phyloP scores from a whole-genome alignment of 2,113 vertebrate genomes.

The Entomyzon cyanotis region DNA sequence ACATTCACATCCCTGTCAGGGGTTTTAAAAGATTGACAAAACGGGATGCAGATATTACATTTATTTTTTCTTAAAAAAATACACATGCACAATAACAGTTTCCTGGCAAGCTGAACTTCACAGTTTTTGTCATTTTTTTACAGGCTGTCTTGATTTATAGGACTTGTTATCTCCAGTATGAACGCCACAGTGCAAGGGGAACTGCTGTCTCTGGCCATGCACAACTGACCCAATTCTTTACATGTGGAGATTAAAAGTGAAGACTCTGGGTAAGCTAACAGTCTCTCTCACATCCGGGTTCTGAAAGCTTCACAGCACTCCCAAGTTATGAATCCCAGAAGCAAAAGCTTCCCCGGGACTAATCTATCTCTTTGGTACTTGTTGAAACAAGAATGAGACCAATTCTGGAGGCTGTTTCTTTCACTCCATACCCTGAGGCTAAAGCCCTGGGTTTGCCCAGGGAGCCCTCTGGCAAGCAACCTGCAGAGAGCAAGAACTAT shows the following conservation, averaged over 20 bases:
- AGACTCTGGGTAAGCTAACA: background rate
- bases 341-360: background rate
- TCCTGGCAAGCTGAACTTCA: conserved; percentile 46
- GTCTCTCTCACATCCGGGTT: background rate
- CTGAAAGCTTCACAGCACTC: background rate
- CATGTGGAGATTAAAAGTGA: background rate
- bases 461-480: rapidly evolving
- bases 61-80: background rate
- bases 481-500: background rate
- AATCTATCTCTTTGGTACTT: background rate
- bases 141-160: conserved; percentile 31
- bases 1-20: background rate
- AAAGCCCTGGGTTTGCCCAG: background rate
- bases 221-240: conserved; percentile 24
- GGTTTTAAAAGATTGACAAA: conserved; percentile 22
- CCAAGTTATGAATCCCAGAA: background rate
- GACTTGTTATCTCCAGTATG: background rate
- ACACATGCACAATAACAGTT: background rate
- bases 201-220: background rate
- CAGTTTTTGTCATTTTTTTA: conserved; percentile 50
- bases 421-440: background rate
- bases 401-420: background rate
- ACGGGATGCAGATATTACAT: background rate
- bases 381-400: background rate
- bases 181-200: background rate